These are phyloP conservation scores for Lutjanus argentimaculatus DNA, from an alignment of 2,797 vertebrate species.

Conservation along the genomic window DNA sequence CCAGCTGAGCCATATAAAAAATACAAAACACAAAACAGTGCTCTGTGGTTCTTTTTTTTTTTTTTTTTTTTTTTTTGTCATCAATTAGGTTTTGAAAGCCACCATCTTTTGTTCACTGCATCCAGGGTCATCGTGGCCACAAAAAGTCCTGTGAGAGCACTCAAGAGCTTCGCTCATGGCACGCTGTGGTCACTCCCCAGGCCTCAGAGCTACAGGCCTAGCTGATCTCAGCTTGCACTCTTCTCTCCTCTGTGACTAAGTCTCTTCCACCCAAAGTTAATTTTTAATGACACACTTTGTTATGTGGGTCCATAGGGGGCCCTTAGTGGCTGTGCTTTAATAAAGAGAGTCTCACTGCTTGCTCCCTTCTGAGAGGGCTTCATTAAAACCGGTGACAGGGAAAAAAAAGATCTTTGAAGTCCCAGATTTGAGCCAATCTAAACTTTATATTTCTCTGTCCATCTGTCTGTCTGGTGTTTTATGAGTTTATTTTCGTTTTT, in stretches of 20 bases:
- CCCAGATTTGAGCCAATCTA: constrained; percentile 70
- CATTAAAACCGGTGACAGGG: constrained; percentile 73
- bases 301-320: constrained; percentile 78
- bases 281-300: constrained; percentile 86
- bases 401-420: constrained; percentile 72
- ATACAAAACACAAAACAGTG: not conserved
- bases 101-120: constrained; percentile 11
- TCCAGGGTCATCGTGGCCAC: constrained; percentile 15
- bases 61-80: constrained; percentile 17
- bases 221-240: constrained; percentile 46
- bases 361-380: constrained; percentile 77
- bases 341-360: constrained; percentile 76
- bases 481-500: constrained; percentile 62
- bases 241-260: constrained; percentile 74
- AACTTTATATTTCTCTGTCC: constrained; percentile 72
- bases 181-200: constrained; percentile 39
- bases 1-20: not conserved
- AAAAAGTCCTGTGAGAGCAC: constrained; percentile 2
- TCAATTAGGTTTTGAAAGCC: constrained; percentile 1
- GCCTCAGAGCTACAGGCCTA: constrained; percentile 47
- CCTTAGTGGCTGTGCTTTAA: constrained; percentile 78
- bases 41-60: constrained; percentile 12
- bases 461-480: constrained; percentile 70
- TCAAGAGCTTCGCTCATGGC: constrained; percentile 8
- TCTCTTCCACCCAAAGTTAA: constrained; percentile 80